These are phyloP conservation scores for Chrysaora quinquecirrha DNA, from an alignment of 30 jellyfish, hydroid and myxozoan genomes.

Conservation along the genomic window DNA sequence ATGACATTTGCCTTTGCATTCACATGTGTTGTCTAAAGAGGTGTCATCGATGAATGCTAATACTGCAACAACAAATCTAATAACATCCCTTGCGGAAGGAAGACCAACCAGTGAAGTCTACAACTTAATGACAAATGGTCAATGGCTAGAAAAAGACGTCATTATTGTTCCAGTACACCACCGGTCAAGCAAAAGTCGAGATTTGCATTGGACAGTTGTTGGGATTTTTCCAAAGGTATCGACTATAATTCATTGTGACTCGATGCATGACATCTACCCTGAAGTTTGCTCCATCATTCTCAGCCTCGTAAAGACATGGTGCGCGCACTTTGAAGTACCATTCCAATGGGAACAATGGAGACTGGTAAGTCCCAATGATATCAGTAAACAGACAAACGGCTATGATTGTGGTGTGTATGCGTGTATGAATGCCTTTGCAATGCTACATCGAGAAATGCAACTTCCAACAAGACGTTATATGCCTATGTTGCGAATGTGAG, in stretches of 20 bases:
- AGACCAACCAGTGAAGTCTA: not conserved
- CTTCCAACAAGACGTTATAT: not conserved
- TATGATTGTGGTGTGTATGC: constrained; percentile 19
- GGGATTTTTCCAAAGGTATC: not conserved
- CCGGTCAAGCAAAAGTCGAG: not conserved
- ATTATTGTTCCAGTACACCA: not conserved
- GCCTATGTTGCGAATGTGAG: not conserved
- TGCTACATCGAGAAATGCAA: not conserved
- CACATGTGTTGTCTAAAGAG: not conserved
- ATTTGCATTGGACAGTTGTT: not conserved
- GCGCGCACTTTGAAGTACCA: not conserved
- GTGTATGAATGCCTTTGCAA: not conserved
- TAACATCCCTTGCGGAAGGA: not conserved
- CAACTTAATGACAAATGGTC: not conserved
- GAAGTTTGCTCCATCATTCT: not conserved
- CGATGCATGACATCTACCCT: not conserved
- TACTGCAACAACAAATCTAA: not conserved
- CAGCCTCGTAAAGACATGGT: constrained; percentile 12
- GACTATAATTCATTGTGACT: not conserved
- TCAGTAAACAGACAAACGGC: constrained; percentile 2
- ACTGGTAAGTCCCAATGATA: not conserved
- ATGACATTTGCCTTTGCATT: not conserved
- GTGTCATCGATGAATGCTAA: not conserved
- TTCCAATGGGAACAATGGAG: not conserved
- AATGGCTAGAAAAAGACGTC: not conserved